phyloP scores from a whole-genome alignment of 2,113 vertebrate species.

The Sciurus niger region DNA sequence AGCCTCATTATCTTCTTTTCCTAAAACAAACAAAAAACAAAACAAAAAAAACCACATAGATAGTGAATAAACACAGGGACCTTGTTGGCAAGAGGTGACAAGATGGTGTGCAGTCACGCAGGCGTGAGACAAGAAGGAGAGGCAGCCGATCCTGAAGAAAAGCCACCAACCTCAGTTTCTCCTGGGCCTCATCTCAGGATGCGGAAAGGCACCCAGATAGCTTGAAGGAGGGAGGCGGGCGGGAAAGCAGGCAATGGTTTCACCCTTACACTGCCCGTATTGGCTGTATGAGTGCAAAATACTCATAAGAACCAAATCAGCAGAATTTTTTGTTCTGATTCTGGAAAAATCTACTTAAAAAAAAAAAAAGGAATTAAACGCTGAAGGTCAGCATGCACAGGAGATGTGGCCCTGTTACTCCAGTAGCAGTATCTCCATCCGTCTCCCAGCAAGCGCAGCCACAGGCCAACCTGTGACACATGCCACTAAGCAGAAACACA shows the following conservation, averaged over 20 bases:
- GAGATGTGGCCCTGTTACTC: not conserved
- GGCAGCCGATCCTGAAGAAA: not conserved
- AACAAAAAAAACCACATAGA: too few species aligned
- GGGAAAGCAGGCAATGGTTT: not conserved
- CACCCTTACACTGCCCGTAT: not conserved
- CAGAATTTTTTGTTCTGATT: not conserved
- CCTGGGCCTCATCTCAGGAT: not conserved
- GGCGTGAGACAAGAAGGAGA: not conserved
- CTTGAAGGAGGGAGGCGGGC: not conserved
- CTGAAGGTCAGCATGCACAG: not conserved
- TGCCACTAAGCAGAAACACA: not conserved
- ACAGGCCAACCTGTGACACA: not conserved
- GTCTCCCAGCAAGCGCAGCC: not conserved
- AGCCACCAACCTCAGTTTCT: not conserved
- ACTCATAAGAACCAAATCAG: not conserved
- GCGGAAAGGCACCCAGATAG: not conserved
- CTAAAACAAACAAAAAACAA: not conserved
- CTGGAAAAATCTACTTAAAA: not conserved
- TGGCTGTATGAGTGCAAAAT: not conserved
- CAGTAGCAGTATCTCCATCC: too few species aligned
- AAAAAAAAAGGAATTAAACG: not conserved
- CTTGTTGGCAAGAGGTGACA: not conserved
- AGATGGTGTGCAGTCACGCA: not conserved
- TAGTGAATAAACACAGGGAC: not conserved
- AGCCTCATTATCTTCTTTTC: not conserved